These are phyloP conservation scores for Abrostola triplasia DNA, from an alignment of 2,888 invertebrate species.

Conservation along the genomic window DNA sequence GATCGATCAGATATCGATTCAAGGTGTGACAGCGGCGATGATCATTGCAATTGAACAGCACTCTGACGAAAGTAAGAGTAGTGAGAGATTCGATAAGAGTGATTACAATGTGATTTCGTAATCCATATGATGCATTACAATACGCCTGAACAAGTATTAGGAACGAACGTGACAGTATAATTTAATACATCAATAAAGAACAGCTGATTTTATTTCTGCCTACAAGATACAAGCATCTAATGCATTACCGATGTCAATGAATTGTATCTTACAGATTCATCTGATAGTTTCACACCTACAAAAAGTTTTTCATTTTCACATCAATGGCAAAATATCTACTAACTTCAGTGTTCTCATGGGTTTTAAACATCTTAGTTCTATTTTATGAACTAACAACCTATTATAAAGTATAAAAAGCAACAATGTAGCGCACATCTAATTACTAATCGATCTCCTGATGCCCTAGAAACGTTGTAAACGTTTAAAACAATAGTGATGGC, in stretches of 20 bases:
- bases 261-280: constrained; percentile 15
- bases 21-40: constrained; percentile 73
- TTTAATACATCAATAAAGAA: constrained; percentile 66
- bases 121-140: constrained; percentile 68
- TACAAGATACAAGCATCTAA: constrained; percentile 27
- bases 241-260: constrained; percentile 39
- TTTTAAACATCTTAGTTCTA: background rate
- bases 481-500: constrained; percentile 83
- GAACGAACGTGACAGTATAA: constrained; percentile 74
- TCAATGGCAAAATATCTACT: too few species aligned
- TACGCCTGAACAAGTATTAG: constrained; percentile 67
- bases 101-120: constrained; percentile 74
- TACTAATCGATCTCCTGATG: constrained; percentile 75
- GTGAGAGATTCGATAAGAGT: constrained; percentile 69
- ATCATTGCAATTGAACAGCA: constrained; percentile 69
- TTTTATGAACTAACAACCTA: constrained; percentile 3
- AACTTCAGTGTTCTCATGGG: too few species aligned
- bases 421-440: constrained; percentile 61
- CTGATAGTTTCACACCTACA: background rate
- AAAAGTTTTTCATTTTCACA: background rate
- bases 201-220: constrained; percentile 39
- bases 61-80: constrained; percentile 76
- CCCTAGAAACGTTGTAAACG: constrained; percentile 72
- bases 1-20: constrained; percentile 73
- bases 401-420: constrained; percentile 48